phyloP scores from a whole-genome alignment of 53 echinoderm and acorn worm genomes.

The Holothuria leucospilota region DNA sequence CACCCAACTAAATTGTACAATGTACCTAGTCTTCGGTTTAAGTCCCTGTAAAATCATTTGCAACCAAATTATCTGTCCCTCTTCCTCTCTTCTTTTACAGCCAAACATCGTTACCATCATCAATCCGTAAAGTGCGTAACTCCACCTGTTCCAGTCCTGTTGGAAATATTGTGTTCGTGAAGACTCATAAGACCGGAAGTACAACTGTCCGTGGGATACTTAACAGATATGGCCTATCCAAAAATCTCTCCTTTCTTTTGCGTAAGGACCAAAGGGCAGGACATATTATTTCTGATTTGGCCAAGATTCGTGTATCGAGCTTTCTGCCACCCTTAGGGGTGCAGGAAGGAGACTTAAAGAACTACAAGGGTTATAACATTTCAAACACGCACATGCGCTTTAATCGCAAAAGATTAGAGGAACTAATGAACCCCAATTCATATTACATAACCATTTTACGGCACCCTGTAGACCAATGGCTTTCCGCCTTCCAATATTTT shows the following conservation, averaged over 20 bases:
- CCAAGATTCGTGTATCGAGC: neutral
- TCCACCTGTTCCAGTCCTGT: neutral
- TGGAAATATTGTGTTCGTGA: conserved; percentile 61
- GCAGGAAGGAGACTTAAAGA: conserved; percentile 10
- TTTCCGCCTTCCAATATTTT: conserved; percentile 69
- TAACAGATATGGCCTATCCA: conserved; percentile 55
- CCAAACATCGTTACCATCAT: neutral
- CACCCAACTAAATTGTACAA: too few relatives aligned
- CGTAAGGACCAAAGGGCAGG: conserved; percentile 46
- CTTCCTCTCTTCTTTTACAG: too few relatives aligned
- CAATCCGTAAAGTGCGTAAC: neutral
- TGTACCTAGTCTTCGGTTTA: too few relatives aligned
- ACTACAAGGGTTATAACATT: conserved; percentile 63
- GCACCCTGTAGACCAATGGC: conserved; percentile 62
- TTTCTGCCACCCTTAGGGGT: conserved; percentile 70
- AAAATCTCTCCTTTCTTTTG: conserved; percentile 54
- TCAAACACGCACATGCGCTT: conserved; percentile 59
- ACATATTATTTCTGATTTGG: conserved; percentile 44
- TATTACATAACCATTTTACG: conserved; percentile 67
- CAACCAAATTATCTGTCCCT: too few relatives aligned
- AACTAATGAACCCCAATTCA: conserved; percentile 63
- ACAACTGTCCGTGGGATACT: conserved; percentile 59
- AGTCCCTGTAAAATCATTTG: too few relatives aligned
- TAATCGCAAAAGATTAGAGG: conserved; percentile 26
- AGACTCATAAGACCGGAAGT: conserved; percentile 75